Base-by-base conservation (phyloP, 2,113 vertebrate genomes). In the Oceanodroma tethys region DNA sequence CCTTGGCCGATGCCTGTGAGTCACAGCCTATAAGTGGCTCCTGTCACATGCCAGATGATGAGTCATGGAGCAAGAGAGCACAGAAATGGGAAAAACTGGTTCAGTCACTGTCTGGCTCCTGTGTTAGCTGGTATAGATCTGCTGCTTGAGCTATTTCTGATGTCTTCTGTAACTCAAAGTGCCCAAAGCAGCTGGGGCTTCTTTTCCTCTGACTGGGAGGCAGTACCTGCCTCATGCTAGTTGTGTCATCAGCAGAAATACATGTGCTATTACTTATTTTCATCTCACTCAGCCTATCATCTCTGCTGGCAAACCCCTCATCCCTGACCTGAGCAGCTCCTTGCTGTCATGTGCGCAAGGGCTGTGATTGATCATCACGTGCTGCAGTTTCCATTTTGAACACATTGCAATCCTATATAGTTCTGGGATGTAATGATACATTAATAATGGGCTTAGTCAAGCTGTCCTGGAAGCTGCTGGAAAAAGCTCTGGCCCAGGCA, bases 21-120 rank as follows among this genome's bases (percentile, higher is more conserved):
- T 43, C 63, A 43, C 4, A 13, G 40, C 29, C 40, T 65, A 22
- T 43, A 65, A 65, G 63, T 65, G 63, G 27, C 38, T 30, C 40
- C 63, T 43, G 40, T 65, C 56, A 30, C 68, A 21, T 73, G 58
- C 34, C 70, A 55, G 40, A 36, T 26, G 48, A 19, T 63, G 58
- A 85, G 34, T 74, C 58, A 36, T n/a, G 13, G 48, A 72, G 92
- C 89, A 95, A 56, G 90, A 95, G 92, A 95, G 94, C 91, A 81
- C 90, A 84, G 79, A 88, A 59, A 80, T 52, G n/a, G 86, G 85
- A 78, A n/a, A 72, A 81, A 55, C 34, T 80, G 9, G 56, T 91
- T 66, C 34, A 7, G 19, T 42, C n/a, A 30, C 85, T 29, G 47
- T 36, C 47, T 53, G 48, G 60, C 17, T 38, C 91, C 45, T 25